Percentiles rank a stretch among this genome's conserved stretches.
phyloP scores from a whole-genome alignment of 2,888 invertebrate species.

The Nephrotoma appendiculata region DNA sequence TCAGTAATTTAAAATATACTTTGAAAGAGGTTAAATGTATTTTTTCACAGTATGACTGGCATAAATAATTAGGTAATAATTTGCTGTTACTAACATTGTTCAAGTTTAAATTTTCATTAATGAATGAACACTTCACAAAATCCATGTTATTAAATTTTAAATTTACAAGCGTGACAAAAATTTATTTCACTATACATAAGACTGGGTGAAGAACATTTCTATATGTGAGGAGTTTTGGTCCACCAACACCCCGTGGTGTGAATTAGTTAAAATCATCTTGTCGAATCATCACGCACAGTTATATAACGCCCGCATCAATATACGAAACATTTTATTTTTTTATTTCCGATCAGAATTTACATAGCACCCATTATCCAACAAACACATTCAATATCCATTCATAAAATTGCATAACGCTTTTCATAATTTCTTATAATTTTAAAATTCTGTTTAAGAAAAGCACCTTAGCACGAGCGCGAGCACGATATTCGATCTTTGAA shows the following conservation, averaged over 20 bases:
- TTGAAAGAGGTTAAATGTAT: neutral
- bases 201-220: neutral
- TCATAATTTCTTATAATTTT: neutral
- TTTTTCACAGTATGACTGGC: neutral
- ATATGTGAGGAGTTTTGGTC: no score
- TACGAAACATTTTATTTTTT: neutral
- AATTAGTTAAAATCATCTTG: no score
- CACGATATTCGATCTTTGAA: neutral
- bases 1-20: neutral
- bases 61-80: neutral
- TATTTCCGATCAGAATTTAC: neutral
- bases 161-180: neutral
- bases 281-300: neutral
- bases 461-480: neutral
- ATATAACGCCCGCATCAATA: neutral
- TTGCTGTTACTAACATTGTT: neutral
- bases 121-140: neutral
- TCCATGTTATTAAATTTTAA: neutral
- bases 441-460: neutral
- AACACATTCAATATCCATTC: neutral
- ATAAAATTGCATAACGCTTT: neutral
- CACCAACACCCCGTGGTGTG: no score
- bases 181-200: neutral
- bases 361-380: neutral
- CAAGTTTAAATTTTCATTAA: neutral